These are phyloP conservation scores for Patella pellucida DNA, from an alignment of 2,888 invertebrate genomes.

Conservation along the genomic window DNA sequence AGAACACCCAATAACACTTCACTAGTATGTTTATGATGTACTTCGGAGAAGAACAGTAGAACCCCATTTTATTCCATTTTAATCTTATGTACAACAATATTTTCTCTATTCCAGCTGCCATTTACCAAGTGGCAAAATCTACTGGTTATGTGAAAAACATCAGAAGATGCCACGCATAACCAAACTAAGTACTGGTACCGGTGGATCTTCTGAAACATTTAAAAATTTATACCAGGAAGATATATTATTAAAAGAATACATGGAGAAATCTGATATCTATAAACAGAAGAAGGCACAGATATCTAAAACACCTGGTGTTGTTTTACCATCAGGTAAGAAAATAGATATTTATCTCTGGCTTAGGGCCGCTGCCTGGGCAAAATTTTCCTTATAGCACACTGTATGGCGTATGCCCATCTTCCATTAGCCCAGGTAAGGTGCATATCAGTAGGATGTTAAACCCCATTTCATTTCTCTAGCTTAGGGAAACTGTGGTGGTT, in stretches of 20 bases:
- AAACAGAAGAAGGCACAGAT: constrained; percentile 36
- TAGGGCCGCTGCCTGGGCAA: too few relatives aligned
- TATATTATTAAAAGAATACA: constrained; percentile 48
- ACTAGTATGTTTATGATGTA: too few relatives aligned
- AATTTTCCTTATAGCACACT: too few relatives aligned
- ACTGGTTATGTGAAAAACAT: constrained; percentile 62
- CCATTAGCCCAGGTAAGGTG: too few relatives aligned
- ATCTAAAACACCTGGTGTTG: not conserved
- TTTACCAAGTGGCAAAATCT: constrained; percentile 62
- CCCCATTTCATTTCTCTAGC: too few relatives aligned
- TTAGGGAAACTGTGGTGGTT: too few relatives aligned
- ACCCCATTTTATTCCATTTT: too few relatives aligned
- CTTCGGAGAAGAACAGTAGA: not conserved
- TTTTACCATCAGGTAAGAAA: not conserved
- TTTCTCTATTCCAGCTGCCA: constrained; percentile 47
- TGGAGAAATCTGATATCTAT: constrained; percentile 45
- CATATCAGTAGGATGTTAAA: too few relatives aligned
- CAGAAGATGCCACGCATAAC: constrained; percentile 56
- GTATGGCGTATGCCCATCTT: too few relatives aligned
- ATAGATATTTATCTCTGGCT: too few relatives aligned
- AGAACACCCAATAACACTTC: too few relatives aligned
- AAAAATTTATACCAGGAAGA: constrained; percentile 54
- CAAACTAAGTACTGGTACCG: constrained; percentile 41
- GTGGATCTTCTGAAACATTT: constrained; percentile 37
- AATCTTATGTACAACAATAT: not conserved